Base-by-base conservation (phyloP, 2,113 vertebrate species). In the Piprites chloris region DNA sequence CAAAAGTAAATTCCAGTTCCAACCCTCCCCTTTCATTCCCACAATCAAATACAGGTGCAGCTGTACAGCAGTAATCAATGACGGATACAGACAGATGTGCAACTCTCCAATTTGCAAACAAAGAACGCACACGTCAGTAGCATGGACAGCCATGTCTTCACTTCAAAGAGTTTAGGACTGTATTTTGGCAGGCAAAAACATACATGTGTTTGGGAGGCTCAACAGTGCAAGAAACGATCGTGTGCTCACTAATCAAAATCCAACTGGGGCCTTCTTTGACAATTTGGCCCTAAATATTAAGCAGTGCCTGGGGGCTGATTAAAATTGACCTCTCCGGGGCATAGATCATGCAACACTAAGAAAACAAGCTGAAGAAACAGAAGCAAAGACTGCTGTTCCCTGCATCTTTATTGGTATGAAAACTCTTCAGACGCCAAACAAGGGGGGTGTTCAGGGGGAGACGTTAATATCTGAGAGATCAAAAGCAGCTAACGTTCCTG, bases 391-490 rank as follows among this genome's bases (percentile, higher is more conserved):
- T 89, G 95, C 97, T 96, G 96, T 96, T 98, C 94, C 52, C 61
- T 94, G 96, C 92, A 82, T 96, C 96, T 98, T 98, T 98, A 98
- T 97, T 95, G 97, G 97, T 93, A 95, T 97, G 97, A 98, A 97
- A 98, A 94, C 92, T 96, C 97, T 94, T 93, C 81, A 80, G 95
- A 98, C 63, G 96, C 97, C 96, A 83, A 97, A 91, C 96, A 92
- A 95, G 93, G 96, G 76, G 88, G 79, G 92, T 89, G 96, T 76
- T 92, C 2, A 66, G 95, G 95, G 97, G 96, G 88, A 95, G 97
- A 97, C 10, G 30, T 97, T 98, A 98, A 98, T 98, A 98, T 98
- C 97, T 97, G 84, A 97, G 93, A 98, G 98, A 99, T 98, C 98
- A 98, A 98, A 97, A 97, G 95, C 95, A 97, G 97, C 97, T 97